phyloP scores from a whole-genome alignment of 2,888 invertebrate species.

The Tuberolachnus salignus region DNA sequence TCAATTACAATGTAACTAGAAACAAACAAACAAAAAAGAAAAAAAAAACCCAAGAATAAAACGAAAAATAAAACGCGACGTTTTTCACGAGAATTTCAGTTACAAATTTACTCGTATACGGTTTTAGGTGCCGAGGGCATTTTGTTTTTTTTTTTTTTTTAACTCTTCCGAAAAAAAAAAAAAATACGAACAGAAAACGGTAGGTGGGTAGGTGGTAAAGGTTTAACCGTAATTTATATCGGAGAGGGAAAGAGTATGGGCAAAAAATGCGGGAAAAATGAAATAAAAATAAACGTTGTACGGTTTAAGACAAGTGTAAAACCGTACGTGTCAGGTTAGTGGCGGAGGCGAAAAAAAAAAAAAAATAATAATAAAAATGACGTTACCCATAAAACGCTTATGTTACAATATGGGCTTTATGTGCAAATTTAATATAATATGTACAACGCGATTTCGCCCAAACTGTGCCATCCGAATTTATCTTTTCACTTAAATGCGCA shows the following conservation, averaged over 20 bases:
- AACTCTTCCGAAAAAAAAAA: neutral
- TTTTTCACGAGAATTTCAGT: neutral
- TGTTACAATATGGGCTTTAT: neutral
- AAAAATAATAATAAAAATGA: neutral
- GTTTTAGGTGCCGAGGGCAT: neutral
- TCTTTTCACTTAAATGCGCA: neutral
- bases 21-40: too few relatives aligned
- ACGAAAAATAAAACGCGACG: neutral
- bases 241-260: too few relatives aligned
- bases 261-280: neutral
- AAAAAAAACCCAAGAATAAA: too few relatives aligned
- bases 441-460: too few relatives aligned
- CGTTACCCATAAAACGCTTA: neutral
- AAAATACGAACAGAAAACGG: neutral
- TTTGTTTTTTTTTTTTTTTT: too few relatives aligned
- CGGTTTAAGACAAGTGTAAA: neutral
- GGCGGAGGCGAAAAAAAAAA: neutral
- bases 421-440: neutral
- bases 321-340: neutral
- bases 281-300: neutral
- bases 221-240: conserved; percentile 25
- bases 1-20: too few relatives aligned
- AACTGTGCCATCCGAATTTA: neutral
- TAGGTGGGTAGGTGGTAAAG: neutral
- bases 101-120: conserved; percentile 7